Conservation (phyloP, 2,888 invertebrate genomes). For the Cremastinae sp. region DNA sequence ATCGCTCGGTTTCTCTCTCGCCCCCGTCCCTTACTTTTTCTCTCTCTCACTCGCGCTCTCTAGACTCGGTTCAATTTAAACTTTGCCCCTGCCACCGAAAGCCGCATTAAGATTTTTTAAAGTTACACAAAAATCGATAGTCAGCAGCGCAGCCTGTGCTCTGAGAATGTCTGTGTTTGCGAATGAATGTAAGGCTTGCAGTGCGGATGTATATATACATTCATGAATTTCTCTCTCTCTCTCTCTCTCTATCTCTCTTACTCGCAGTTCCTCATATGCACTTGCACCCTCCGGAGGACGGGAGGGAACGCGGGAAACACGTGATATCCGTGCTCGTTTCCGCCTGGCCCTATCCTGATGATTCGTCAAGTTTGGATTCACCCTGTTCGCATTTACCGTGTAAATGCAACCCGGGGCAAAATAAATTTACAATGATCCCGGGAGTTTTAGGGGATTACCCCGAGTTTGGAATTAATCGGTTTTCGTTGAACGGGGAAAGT, state of each 20-base stretch:
- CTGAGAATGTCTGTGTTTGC: constrained; percentile 1
- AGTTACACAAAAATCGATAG: constrained; percentile 75
- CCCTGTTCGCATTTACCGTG: constrained; percentile 47
- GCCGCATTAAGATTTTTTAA: constrained; percentile 79
- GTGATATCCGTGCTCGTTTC: constrained; percentile 63
- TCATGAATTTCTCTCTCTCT: constrained; percentile 10
- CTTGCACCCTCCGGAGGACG: constrained; percentile 50
- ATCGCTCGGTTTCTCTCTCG: constrained; percentile 44
- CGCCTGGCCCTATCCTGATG: constrained; percentile 63
- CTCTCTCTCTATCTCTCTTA: constrained; percentile 15
- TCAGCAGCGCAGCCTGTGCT: constrained; percentile 55
- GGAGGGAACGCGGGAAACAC: constrained; percentile 44
- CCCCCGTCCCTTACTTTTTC: constrained; percentile 21
- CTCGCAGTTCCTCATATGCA: constrained; percentile 48
- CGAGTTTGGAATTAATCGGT: constrained; percentile 54
- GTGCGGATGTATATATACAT: background rate
- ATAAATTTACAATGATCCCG: constrained; percentile 60
- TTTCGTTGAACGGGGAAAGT: constrained; percentile 38
- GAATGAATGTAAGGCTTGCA: constrained; percentile 9
- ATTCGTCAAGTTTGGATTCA: constrained; percentile 63
- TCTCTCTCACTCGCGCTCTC: constrained; percentile 51
- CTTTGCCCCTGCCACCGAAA: constrained; percentile 74
- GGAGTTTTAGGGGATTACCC: constrained; percentile 47
- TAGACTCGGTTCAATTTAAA: constrained; percentile 76
- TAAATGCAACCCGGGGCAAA: constrained; percentile 51